Evolutionary conservation across 2,113 vertebrate species (phyloP), one percentile per base, ranked within the genome.

Genomic region (Gallinago jamesoni): DNA sequence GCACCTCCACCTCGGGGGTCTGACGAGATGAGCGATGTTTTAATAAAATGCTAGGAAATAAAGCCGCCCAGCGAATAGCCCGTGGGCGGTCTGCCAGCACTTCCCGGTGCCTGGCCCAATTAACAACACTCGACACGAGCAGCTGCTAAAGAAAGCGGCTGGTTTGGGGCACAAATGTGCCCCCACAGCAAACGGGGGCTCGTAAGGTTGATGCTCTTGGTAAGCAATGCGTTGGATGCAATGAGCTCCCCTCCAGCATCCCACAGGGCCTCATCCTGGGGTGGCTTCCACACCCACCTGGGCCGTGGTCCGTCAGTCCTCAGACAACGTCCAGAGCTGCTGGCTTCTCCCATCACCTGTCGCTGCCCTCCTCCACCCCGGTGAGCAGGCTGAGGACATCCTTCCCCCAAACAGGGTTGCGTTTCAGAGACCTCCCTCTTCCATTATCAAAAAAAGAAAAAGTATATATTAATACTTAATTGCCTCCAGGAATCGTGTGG

Each of bases 271-370:
- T 56, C 47, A 59, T 47, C 28, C 37, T 52, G 35, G 37, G 35
- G 57, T 33, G 60, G 45, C 63, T 79, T 10, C 53, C 2, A 1
- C 66, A 39, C 33, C 33, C 20, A 30, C 33, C 25, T 20, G 39
- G 45, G 66, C 83, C 0, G 2, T 10, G 22, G 66, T 55, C 41
- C 0, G 0, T 55, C 33, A 27, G 35, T 62, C 41, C 79, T 63
- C 1, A 0, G 30, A 35, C 48, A 45, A n/a, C 0, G 0, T 24
- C 39, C 67, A 31, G 45, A 77, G 62, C 43, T 1, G 1, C 37
- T 13, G 13, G 48, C 31, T 83, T 28, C 55, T 83, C 66, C 64
- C 35, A 28, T 12, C 20, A 3, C n/a, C 63, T 57, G 15, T 41
- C 2, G 0, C 28, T 64, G 53, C 21, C 69, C 30, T 59, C 43